Conservation (phyloP, 1,140 invertebrate genomes). For the Epicauta chinensis region DNA sequence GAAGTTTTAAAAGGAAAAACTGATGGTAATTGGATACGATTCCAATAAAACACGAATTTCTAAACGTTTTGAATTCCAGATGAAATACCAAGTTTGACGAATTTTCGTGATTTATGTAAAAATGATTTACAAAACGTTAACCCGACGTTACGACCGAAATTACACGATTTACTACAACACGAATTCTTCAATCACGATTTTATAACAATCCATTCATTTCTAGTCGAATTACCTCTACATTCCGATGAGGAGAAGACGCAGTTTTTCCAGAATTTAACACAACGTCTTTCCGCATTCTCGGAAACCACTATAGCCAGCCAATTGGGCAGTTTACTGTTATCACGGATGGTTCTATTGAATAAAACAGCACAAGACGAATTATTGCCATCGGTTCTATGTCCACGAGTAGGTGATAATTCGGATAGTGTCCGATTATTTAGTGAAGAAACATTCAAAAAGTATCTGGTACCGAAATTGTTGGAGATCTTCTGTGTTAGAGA, state of each 20-base stretch:
- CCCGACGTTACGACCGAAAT: slow-evolving; percentile 51
- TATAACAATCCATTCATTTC: slow-evolving; percentile 71
- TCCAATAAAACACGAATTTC: neutral
- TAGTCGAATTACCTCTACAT: slow-evolving; percentile 74
- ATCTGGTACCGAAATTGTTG: slow-evolving; percentile 64
- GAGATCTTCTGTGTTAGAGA: slow-evolving; percentile 74
- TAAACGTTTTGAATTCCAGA: slow-evolving; percentile 45
- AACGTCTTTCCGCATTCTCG: slow-evolving; percentile 61
- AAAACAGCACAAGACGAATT: slow-evolving; percentile 66
- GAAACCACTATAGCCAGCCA: slow-evolving; percentile 73
- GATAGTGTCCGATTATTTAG: slow-evolving; percentile 40
- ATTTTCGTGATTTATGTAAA: slow-evolving; percentile 63
- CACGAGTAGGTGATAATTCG: slow-evolving; percentile 44
- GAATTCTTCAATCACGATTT: slow-evolving; percentile 78
- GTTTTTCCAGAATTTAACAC: slow-evolving; percentile 65
- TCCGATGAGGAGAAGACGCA: slow-evolving; percentile 63
- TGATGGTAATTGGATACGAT: slow-evolving; percentile 45
- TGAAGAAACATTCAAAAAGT: slow-evolving; percentile 57
- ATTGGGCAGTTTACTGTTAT: slow-evolving; percentile 65
- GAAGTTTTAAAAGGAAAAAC: slow-evolving; percentile 59
- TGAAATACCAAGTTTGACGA: slow-evolving; percentile 57
- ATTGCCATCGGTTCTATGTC: slow-evolving; percentile 66
- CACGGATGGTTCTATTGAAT: slow-evolving; percentile 76
- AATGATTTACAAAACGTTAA: slow-evolving; percentile 56
- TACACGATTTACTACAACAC: slow-evolving; percentile 60